Base-by-base conservation (phyloP, 2,888 invertebrate species). In the Agrotis clavis region DNA sequence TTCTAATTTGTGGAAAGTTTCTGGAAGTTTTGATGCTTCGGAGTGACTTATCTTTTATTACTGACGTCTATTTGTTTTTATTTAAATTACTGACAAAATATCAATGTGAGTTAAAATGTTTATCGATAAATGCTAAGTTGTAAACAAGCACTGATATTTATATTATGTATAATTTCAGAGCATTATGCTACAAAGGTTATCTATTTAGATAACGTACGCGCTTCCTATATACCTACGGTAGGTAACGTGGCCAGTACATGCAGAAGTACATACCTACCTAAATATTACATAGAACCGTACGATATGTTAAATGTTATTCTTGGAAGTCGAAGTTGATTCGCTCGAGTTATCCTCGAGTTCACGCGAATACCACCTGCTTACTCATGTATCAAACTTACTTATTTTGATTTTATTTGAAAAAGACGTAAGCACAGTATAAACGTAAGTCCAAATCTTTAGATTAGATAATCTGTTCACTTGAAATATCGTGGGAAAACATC, bases 131-230 rank as follows among this genome's bases (percentile, higher is more conserved):
- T 47, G 59, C 50, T 41, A 41, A 41, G 41, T 41, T 11, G 41
- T 82, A 77, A 78, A 74, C 51, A 75, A 68, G 79, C 63, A 74
- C 57, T 82, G 79, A 77, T 79, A 76, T 14, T 80, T 79, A 74
- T 19, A 56, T 70, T 81, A 71, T 79, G 72, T 69, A 80, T 67
- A 78, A 76, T 62, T 73, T 61, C 70, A 81, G 75, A 79, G 78
- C 78, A 75, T 59, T 77, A 66, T 71, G 66, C 54, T 73, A 59
- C 73, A 83, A 67, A 71, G 84, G 86, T 84, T 85, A 86, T 84
- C 84, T 65, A 57, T 54, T 65, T 45, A 62, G 81, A 83, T 86
- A 84, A 81, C 68, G 66, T 35, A 51, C 57, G 51, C 53, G 74
- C 71, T 86, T 84, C 81, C 80, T 80, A 81, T 69, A 64, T 62